Conservation (phyloP, 2,797 vertebrate species). For the Myiothlypis chrysogaster region DNA sequence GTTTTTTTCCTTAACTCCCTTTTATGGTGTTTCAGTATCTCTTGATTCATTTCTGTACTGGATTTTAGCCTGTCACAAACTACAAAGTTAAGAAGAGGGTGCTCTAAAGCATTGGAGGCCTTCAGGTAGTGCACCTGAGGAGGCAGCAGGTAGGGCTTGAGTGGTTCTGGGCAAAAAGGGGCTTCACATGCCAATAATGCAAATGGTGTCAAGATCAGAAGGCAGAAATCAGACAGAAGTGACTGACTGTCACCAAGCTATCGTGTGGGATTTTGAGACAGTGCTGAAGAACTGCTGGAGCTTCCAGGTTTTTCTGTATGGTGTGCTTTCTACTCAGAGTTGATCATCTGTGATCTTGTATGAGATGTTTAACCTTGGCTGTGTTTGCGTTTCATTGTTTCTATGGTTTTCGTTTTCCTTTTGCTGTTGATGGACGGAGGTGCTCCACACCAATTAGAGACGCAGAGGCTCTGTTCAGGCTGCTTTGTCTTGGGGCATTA, state of each 20-base stretch:
- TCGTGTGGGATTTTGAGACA: background rate
- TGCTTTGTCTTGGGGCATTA: background rate
- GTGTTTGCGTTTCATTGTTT: conserved; percentile 39
- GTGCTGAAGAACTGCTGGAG: background rate
- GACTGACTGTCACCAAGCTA: background rate
- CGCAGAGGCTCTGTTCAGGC: background rate
- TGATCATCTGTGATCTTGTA: conserved; percentile 20
- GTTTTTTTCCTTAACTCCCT: background rate
- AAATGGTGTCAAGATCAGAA: background rate
- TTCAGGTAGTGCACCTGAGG: background rate
- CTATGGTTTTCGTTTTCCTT: background rate
- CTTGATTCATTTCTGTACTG: background rate
- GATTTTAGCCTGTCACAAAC: background rate
- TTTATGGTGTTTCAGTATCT: background rate
- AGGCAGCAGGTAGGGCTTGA: background rate
- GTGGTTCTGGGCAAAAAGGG: background rate
- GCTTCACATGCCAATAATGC: background rate
- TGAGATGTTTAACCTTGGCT: background rate
- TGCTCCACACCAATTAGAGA: background rate
- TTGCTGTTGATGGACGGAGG: background rate
- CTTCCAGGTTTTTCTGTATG: background rate
- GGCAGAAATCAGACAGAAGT: background rate
- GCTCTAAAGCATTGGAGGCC: background rate
- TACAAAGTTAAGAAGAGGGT: background rate
- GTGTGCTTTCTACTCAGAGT: background rate